Evolutionary conservation across 2,888 invertebrate species (phyloP), one percentile per base, ranked within the genome.

Genomic region (Onthophagus sagittarius): DNA sequence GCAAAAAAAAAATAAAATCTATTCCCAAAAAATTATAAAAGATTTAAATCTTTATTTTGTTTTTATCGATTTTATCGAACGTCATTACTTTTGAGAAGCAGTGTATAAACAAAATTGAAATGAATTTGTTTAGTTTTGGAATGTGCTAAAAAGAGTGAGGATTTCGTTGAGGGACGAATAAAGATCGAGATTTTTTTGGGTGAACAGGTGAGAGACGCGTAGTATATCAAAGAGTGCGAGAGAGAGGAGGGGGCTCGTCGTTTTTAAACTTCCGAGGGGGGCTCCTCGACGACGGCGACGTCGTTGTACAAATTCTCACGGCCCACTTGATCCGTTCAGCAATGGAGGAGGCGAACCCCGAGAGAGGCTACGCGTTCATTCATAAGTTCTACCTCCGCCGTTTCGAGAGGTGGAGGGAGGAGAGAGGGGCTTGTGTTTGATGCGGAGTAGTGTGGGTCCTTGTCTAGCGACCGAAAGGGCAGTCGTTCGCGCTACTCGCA

Each of bases 291-390:
- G 23, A 64, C 64, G 15, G 9, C 64, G 15, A 5, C 64, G 13
- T 15, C 64, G 15, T 15, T 5, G 67, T n/a, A 67, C 67, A 67
- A 67, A 67, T 67, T 67, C 67, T 67, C 67, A 67, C 67, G 67
- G 23, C 63, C 23, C 67, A 15, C 23, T n/a, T 31, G 65, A 64
- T 23, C 31, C 23, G 67, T 23, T 67, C 23, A 23, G 23, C 23
- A 23, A 23, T 23, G 31, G 32, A n/a, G 23, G 23, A 23, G 31
- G 67, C 31, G 32, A 7, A 23, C 67, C 31, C 13, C 7, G 15
- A 23, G 32, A 15, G 67, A 67, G 67, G 67, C 67, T 67, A 67
- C 67, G 64, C 67, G 32, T 67, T 67, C 67, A 67, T 67, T 67
- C 67, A 67, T 67, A 67, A 67, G n/a, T 64, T 64, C 67, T 67